These are phyloP conservation scores for Lindbergichthys nudifrons DNA, from an alignment of 2,797 vertebrate species.

Conservation along the genomic window DNA sequence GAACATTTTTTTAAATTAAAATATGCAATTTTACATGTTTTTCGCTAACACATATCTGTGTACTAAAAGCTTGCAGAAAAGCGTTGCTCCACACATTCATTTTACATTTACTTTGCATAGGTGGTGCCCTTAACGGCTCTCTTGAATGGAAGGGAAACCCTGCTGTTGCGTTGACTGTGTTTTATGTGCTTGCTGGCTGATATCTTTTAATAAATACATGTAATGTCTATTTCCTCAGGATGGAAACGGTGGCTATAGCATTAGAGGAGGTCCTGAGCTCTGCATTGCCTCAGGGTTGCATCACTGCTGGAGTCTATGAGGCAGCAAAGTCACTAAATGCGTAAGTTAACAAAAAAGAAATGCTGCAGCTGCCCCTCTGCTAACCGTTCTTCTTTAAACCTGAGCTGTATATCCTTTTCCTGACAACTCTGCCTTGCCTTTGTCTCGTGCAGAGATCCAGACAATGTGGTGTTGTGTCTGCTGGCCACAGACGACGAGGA, in stretches of 20 bases:
- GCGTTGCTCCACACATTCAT: too few species aligned
- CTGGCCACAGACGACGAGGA: constrained; percentile 92
- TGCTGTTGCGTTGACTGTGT: not conserved
- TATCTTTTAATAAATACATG: not conserved
- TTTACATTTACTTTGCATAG: too few species aligned
- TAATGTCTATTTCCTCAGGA: constrained; percentile 76
- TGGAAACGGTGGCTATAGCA: constrained; percentile 92
- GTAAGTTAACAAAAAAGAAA: constrained; percentile 82
- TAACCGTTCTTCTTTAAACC: not conserved
- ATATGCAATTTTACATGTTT: too few species aligned
- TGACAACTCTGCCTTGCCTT: not conserved
- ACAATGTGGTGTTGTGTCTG: constrained; percentile 95
- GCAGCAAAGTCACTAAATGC: constrained; percentile 95
- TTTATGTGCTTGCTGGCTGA: not conserved
- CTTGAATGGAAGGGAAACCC: too few species aligned
- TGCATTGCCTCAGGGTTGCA: constrained; percentile 92
- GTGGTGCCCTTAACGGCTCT: too few species aligned
- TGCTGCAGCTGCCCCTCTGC: not conserved
- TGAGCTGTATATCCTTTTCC: not conserved
- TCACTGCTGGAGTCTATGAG: constrained; percentile 95
- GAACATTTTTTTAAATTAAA: too few species aligned
- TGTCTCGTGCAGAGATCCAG: constrained; percentile 86
- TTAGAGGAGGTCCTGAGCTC: constrained; percentile 93
- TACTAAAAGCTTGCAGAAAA: too few species aligned
- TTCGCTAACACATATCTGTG: too few species aligned